Evolutionary conservation across 2,888 invertebrate genomes (phyloP), one percentile per base, ranked within the genome.

Genomic region (Drosophila ezoana): DNA sequence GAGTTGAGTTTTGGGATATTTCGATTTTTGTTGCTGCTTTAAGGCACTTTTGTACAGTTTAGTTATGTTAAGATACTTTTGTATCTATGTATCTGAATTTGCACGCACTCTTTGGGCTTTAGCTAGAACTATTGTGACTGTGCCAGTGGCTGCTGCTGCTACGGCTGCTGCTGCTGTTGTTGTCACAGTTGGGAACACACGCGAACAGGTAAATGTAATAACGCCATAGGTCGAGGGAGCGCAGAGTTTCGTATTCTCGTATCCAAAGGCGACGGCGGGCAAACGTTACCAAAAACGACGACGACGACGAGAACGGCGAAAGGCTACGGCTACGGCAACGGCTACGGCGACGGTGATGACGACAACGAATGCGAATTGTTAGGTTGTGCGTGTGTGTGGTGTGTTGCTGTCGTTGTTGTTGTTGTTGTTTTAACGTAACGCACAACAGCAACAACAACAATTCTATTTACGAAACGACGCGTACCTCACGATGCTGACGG

Each of bases 401-500:
- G 43, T 57, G 54, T 47, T 52, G 64, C 41, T 72, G 64, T 20
- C 63, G 71, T 72, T 60, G 68, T 72, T 61, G 66, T 68, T 60
- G 58, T 70, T 60, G 65, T 54, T 54, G 35, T 33, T 44, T 53
- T 72, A 56, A 59, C 70, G 63, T 74, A 77, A 77, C 70, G 72
- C 60, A 57, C 62, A 47, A 63, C 45, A 54, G 60, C 76, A 63
- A 76, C 72, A 62, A 76, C 61, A 56, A 65, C 56, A 59, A 66
- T 52, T 49, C 65, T 61, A 33, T 62, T 59, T 52, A 68, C 80
- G 71, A 76, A 63, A 53, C 53, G 79, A 84, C 89, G 83, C 85
- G 80, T 70, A 54, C 64, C 71, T 69, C 76, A 76, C 84, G 79
- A 83, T 83, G 83, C 83, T 84, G 73, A 85, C 90, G 87, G 67